Evolutionary conservation across 2,113 vertebrate genomes (phyloP), one percentile per base, ranked within the genome.

Genomic region (Nipponia nippon): DNA sequence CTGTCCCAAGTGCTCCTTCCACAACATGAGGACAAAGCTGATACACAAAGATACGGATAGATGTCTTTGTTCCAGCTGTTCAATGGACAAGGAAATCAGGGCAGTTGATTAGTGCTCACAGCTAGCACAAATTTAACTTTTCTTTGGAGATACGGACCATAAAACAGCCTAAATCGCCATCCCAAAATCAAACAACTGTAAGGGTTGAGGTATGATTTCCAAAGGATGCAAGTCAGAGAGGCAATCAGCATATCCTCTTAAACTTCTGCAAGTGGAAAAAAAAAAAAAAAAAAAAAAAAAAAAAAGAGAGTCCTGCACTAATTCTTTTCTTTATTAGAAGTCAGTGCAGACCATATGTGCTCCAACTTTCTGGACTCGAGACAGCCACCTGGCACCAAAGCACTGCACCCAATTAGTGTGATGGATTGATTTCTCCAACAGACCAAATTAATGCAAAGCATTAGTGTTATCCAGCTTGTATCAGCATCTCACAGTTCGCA

Each of bases 381-480:
- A 95, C 78, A 93, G 92, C 92, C 94, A 93, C 94, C 91, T 97
- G 94, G 93, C 96, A 97, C 81, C 79, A 90, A 85, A 83, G 63
- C 82, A 52, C 79, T 67, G 89, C 91, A 94, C 96, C 95, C 94
- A 97, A 97, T 97, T 97, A 97, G 63, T 10, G 26, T 96, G 97
- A 97, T 96, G 91, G 96, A 97, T 96, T 96, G 91, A 87, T 95
- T 94, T 59, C 97, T 97, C 89, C 79, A 90, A 90, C 93, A 96
- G 85, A 90, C 91, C 94, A 96, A 97, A 97, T 96, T 95, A 97
- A 96, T 91, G 87, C 87, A 95, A 90, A 96, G 82, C 89, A 88
- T 97, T 96, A 95, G 84, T 50, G 94, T 97, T 95, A 97, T 94
- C 95, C 89, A 96, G 91, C 94, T 95, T 96, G 95, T 96, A 97